Evolutionary conservation across 2,113 vertebrate species (phyloP).

Genomic region (Syrrhaptes paradoxus): DNA sequence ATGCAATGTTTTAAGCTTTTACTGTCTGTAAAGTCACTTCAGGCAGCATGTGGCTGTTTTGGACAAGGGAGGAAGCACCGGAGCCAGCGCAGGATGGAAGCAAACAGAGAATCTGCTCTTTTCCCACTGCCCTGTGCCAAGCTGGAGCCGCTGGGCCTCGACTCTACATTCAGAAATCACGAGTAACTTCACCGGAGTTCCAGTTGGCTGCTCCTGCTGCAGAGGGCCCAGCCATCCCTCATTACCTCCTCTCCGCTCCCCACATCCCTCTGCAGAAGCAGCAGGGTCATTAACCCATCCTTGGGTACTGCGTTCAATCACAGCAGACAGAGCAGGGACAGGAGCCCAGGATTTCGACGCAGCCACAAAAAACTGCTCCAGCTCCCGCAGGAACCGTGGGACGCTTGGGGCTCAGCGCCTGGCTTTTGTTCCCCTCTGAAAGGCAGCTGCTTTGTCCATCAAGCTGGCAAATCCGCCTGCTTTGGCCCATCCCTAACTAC

Average conservation of each 20-base stretch:
- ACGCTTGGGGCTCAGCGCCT: neutral
- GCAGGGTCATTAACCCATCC: neutral
- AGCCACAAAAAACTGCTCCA: neutral
- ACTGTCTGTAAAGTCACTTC: neutral
- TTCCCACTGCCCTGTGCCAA: constrained; percentile 40
- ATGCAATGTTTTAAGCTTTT: neutral
- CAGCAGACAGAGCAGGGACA: rapidly evolving
- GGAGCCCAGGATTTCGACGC: neutral
- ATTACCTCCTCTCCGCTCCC: neutral
- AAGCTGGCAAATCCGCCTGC: neutral
- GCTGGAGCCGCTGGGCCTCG: neutral
- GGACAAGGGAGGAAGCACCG: neutral
- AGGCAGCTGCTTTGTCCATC: constrained; percentile 49
- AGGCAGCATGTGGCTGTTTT: neutral
- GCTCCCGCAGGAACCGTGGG: neutral
- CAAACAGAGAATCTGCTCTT: constrained; percentile 35
- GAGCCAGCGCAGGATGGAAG: constrained; percentile 25
- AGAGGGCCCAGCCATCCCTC: neutral
- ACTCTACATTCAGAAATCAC: neutral
- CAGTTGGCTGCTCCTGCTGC: constrained; percentile 9
- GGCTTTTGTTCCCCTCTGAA: neutral
- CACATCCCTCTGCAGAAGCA: neutral
- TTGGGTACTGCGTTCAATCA: rapidly evolving
- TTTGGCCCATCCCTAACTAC: neutral
- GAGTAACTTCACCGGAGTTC: neutral